Evolutionary conservation across 2,888 invertebrate species (phyloP).

Genomic region (Selenia dentaria): DNA sequence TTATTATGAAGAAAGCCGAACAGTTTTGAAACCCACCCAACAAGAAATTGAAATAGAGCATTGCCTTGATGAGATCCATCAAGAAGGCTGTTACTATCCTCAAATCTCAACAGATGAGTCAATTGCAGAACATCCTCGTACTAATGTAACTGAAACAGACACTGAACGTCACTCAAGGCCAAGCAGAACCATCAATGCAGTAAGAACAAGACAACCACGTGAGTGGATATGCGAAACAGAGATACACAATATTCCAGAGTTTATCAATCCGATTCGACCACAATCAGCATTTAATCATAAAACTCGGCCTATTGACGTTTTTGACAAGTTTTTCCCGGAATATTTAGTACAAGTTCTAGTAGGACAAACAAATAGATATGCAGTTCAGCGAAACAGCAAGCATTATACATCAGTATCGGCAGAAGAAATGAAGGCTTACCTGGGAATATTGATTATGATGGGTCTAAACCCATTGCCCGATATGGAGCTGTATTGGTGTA

Average conservation of each 20-base stretch:
- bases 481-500: conserved; percentile 36
- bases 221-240: conserved; percentile 28
- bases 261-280: conserved; percentile 24
- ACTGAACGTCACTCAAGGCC: conserved; percentile 18
- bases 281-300: conserved; percentile 28
- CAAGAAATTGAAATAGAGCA: conserved; percentile 28
- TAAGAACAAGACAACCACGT: conserved; percentile 19
- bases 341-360: conserved; percentile 27
- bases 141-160: conserved; percentile 17
- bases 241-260: conserved; percentile 26
- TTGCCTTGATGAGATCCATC: conserved; percentile 21
- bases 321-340: conserved; percentile 30
- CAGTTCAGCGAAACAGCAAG: conserved; percentile 24
- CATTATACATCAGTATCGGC: conserved; percentile 15
- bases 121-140: conserved; percentile 16
- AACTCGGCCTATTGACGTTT: conserved; percentile 28
- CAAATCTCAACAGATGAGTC: conserved; percentile 16
- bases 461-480: no score
- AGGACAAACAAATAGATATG: conserved; percentile 34
- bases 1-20: conserved; percentile 12
- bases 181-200: conserved; percentile 23
- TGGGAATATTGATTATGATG: conserved; percentile 36
- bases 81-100: conserved; percentile 7
- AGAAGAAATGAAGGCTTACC: conserved; percentile 28
- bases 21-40: conserved; percentile 15